Base-by-base conservation (phyloP, 64 coral and sea anemone species). In the Stichodactyla helianthus region DNA sequence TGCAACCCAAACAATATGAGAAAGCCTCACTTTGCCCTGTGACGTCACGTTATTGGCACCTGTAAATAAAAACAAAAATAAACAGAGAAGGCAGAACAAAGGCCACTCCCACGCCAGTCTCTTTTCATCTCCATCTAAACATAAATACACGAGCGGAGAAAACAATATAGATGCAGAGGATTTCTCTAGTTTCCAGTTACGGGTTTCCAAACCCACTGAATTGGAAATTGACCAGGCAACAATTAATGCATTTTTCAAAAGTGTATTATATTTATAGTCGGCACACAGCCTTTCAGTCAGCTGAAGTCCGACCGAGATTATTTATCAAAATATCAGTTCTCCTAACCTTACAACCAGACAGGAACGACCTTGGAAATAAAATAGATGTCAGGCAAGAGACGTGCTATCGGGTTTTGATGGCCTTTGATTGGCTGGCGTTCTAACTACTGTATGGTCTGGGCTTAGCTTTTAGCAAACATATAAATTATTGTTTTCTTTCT, bases 51-150 rank as follows among this genome's bases (percentile, higher is more conserved):
- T 89, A 97, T 97, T 97, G 94, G 94, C 94, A 97, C 94, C 94
- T 92, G 94, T 97, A 97, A 97, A 97, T 97, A 97, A 97, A 93
- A 97, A 97, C 94, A 97, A 97, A 97, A 97, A 97, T 93, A 97
- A 97, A 97, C 94, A 97, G 53, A 97, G 88, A 74, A 59, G 70
- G 16, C 86, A 82, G 84, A 67, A 92, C 87, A 92, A 86, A 92
- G 83, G 87, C 86, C 86, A 88, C 91, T 92, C 91, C 91, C 86
- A 88, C 91, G 89, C 89, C 89, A 91, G 79, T 82, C 86, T 86
- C 89, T 86, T 84, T 86, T 91, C 89, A 91, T 91, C 77, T 20
- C 18, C 79, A 55, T 79, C 84, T 52, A 65, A 27, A 27, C 84
- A 91, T 84, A 91, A 91, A 91, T 82, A 54, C 59, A 84, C 77